Percentiles rank a stretch among this genome's conserved stretches.
Evolutionary conservation across 2,888 invertebrate genomes (phyloP).

Genomic region (Ephialtes manifestator): DNA sequence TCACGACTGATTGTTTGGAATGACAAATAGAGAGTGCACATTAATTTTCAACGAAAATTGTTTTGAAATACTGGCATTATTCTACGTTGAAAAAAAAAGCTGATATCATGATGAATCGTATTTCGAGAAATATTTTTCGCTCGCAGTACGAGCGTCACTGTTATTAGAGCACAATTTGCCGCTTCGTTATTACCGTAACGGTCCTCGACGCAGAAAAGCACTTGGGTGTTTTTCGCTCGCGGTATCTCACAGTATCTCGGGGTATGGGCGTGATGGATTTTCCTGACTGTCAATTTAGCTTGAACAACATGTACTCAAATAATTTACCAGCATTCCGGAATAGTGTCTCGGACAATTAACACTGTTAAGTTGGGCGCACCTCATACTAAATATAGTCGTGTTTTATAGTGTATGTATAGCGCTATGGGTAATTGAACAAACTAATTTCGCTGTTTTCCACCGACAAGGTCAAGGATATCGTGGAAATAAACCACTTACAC

Average conservation of each 20-base stretch:
- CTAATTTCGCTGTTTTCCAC: background rate
- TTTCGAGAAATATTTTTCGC: too few species aligned
- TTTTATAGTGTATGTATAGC: background rate
- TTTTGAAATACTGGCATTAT: too few species aligned
- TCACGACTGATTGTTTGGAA: too few species aligned
- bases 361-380: background rate
- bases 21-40: too few species aligned
- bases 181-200: constrained; percentile 35
- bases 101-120: too few species aligned
- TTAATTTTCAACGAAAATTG: too few species aligned
- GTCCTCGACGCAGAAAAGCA: constrained; percentile 1
- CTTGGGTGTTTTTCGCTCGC: constrained; percentile 10
- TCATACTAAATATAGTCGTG: background rate
- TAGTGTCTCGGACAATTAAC: constrained; percentile 8
- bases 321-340: constrained; percentile 12
- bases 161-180: constrained; percentile 28
- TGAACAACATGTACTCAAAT: constrained; percentile 8
- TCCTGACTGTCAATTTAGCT: background rate
- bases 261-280: constrained; percentile 6
- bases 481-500: background rate
- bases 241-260: background rate
- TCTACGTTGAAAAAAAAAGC: too few species aligned
- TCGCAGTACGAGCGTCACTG: background rate
- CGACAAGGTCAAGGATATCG: constrained; percentile 27
- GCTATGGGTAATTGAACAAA: constrained; percentile 22